A percentile compares a stretch with the other conserved stretches of the same genome.
These are phyloP conservation scores for Melipona bicolor DNA, from an alignment of 2,888 invertebrate species.

Conservation along the genomic window DNA sequence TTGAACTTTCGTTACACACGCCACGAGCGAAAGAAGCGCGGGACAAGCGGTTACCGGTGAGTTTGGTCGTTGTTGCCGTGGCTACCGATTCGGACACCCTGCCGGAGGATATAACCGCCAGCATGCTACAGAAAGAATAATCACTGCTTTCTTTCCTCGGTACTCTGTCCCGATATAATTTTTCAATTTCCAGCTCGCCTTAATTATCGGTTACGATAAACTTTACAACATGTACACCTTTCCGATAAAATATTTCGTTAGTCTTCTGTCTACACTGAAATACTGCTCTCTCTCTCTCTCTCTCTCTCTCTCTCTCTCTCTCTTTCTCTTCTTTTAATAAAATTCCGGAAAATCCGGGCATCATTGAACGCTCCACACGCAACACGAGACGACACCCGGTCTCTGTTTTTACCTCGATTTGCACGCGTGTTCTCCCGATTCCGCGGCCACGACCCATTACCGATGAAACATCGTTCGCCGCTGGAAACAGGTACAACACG, in stretches of 20 bases:
- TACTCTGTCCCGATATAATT: background rate
- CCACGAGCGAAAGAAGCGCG: conserved; percentile 49
- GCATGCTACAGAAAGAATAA: background rate
- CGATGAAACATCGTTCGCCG: conserved; percentile 61
- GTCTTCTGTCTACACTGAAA: background rate
- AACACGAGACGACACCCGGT: conserved; percentile 25
- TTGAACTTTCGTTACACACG: conserved; percentile 64
- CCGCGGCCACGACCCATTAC: conserved; percentile 54
- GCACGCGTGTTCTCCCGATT: conserved; percentile 53
- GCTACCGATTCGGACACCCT: conserved; percentile 65
- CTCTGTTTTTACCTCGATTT: conserved; percentile 59
- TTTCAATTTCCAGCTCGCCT: no score
- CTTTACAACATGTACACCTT: no score
- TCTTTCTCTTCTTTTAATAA: conserved; percentile 8
- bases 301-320: no score
- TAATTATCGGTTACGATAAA: background rate
- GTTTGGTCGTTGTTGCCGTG: conserved; percentile 83
- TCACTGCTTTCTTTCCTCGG: background rate
- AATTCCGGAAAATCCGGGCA: conserved; percentile 52
- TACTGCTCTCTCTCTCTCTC: no score
- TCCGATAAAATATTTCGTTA: no score
- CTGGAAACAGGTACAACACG: conserved; percentile 62
- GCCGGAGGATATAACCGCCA: conserved; percentile 11
- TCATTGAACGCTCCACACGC: conserved; percentile 34
- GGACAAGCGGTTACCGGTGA: conserved; percentile 48